phyloP scores from a whole-genome alignment of 1,140 invertebrate genomes.

The Hyphantria cunea region DNA sequence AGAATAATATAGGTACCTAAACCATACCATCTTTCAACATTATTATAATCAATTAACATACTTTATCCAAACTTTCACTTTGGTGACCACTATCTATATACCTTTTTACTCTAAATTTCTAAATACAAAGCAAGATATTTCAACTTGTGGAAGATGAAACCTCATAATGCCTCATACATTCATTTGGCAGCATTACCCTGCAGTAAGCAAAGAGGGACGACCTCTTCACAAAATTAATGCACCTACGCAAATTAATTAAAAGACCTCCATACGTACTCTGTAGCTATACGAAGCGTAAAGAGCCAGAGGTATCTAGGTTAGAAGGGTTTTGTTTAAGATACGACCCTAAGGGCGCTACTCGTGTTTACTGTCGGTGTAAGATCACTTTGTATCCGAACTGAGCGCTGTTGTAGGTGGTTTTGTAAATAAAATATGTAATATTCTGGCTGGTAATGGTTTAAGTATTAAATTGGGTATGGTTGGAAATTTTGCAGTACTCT shows the following conservation, averaged over 20 bases:
- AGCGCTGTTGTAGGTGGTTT: background rate
- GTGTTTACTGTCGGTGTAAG: conserved; percentile 1
- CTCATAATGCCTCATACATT: background rate
- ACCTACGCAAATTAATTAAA: conserved; percentile 19
- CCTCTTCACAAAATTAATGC: conserved; percentile 22
- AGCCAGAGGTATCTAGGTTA: background rate
- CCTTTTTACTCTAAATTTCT: too few relatives aligned
- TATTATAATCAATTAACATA: too few relatives aligned
- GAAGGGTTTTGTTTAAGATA: conserved; percentile 1
- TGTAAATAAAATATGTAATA: too few relatives aligned
- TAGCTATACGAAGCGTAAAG: background rate
- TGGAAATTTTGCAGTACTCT: too few relatives aligned
- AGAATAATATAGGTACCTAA: too few relatives aligned
- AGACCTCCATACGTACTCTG: background rate
- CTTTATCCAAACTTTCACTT: too few relatives aligned
- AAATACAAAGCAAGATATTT: too few relatives aligned
- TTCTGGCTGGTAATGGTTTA: too few relatives aligned
- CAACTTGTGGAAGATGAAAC: too few relatives aligned
- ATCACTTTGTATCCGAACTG: conserved; percentile 14
- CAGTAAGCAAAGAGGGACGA: background rate
- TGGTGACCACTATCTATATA: too few relatives aligned
- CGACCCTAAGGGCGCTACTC: background rate
- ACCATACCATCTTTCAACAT: too few relatives aligned
- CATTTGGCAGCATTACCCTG: background rate
- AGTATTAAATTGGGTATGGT: too few relatives aligned